phyloP scores from a whole-genome alignment of 1,140 invertebrate species.

The Drosophila albomicans region DNA sequence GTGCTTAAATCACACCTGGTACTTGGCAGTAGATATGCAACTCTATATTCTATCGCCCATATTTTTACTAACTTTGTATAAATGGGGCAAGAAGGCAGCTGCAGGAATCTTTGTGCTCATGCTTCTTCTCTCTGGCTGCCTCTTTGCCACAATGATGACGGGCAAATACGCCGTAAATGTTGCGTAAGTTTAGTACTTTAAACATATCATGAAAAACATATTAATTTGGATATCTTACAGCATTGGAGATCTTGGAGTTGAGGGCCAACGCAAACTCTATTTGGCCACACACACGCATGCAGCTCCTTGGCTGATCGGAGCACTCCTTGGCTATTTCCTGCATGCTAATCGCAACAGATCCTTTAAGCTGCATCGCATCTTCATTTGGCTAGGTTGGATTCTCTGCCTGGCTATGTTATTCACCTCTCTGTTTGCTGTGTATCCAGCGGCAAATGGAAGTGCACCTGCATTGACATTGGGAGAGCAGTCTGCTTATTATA shows the following conservation, averaged over 20 bases:
- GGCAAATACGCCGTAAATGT: conserved; percentile 41
- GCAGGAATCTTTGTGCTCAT: conserved; percentile 41
- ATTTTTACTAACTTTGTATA: no score
- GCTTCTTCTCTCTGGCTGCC: no score
- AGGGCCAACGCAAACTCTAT: conserved; percentile 43
- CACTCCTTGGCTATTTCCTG: conserved; percentile 65
- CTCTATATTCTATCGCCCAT: no score
- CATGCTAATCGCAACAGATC: conserved; percentile 44
- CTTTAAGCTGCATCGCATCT: conserved; percentile 21
- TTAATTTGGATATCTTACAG: conserved; percentile 84
- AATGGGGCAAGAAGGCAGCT: no score
- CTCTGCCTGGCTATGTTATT: conserved; percentile 61
- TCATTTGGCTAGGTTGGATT: conserved; percentile 52
- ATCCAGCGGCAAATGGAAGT: conserved; percentile 64
- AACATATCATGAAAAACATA: neutral
- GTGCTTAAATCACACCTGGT: conserved; percentile 96
- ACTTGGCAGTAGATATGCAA: conserved; percentile 93
- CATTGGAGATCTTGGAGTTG: neutral
- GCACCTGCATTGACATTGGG: conserved; percentile 34
- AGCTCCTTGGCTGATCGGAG: conserved; percentile 70
- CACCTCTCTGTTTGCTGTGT: conserved; percentile 67
- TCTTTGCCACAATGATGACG: conserved; percentile 54
- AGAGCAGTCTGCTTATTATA: conserved; percentile 66
- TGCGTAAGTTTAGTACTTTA: conserved; percentile 22
- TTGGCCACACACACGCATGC: conserved; percentile 60